Base-by-base conservation (phyloP, 2,113 vertebrate species). In the Nannobrachium achirus region DNA sequence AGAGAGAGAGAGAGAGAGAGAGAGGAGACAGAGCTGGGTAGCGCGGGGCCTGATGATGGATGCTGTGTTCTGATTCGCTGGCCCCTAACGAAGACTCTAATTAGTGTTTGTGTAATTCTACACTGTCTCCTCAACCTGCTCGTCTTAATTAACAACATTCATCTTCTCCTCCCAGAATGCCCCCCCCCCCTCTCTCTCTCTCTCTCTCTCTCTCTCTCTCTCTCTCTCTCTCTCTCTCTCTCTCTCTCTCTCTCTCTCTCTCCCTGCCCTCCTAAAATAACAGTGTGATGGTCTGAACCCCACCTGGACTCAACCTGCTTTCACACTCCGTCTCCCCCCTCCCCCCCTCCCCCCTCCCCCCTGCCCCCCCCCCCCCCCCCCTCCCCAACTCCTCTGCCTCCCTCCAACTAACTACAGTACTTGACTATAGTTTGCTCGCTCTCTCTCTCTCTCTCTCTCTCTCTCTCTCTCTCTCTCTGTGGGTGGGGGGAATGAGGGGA, bases 101-200 rank as follows among this genome's bases (percentile, higher is more conserved):
- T 93, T 92, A 93, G 93, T 93, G 92, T 93, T 93, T 93, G 93
- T 93, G 93, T 93, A 93, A 93, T 93, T 93, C 92, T 90, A 91
- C 93, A 92, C 91, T 92, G 93, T 93, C 93, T 93, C 89, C 88
- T 87, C 91, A 79, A 90, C 91, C 93, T 92, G 92, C 91, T 93
- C 91, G 78, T 93, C 93, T 93, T 93, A 93, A 93, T 93, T 93
- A 93, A 93, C 91, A 87, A 33, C 25, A 33, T 33, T 58, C 68
- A 59, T 59, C 75, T 61, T 58, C 59, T 25, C 33, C 42, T 52
- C 52, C n/a, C 52, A 10, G 48, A 42, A 44, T 10, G 19, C 4
- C 45, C 44, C 15, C 59, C 41, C 55, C 44, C 9, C 44, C 63
- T 39, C 58, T 13, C 55, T 62, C 61, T 65, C 42, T 56, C 39